Base-by-base conservation (phyloP, 2,797 vertebrate species). In the Ambastaia sidthimunki region DNA sequence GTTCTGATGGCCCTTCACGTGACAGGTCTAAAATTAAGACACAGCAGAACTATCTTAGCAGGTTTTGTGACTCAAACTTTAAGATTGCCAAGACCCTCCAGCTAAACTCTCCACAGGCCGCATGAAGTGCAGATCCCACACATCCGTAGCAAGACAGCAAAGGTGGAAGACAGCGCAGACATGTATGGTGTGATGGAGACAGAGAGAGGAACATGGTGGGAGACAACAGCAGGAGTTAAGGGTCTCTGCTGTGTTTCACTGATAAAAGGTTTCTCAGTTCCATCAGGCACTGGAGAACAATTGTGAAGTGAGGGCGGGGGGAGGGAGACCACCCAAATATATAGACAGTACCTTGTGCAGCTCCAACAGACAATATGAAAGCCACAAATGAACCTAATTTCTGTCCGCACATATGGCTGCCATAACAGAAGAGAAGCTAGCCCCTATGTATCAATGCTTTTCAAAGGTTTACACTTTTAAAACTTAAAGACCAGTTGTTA, bases 201-300 rank as follows among this genome's bases (percentile, higher is more conserved):
- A 82, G 71, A 80, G 75, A 54, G 78, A 74, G 73, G 41, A 67
- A 71, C 80, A 55, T 54, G 1, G 25, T 59, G 60, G 60, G 65
- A 63, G 77, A 75, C 73, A 78, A 73, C 71, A 69, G 25, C 52
- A 80, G 60, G 74, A 81, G 82, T 76, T 75, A 74, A 70, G 57
- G 74, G 69, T 79, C 71, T 84, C 44, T 78, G 48, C 78, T 84
- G 82, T 15, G 34, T 54, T 84, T 83, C 71, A 69, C 50, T 81
- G 83, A 86, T 86, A 83, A 86, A 84, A 79, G 81, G 60, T 57
- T 41, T 68, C 74, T 76, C 68, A 65, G 62, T 55, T 21, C 66
- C 71, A 80, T 75, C 73, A 54, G 74, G 55, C 48, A 69, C 74
- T 52, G 59, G 67, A 57, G 78, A 83, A 73, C 50, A 82, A 47